Evolutionary conservation across 2,113 vertebrate genomes (phyloP).

Genomic region (Platycercus adscitus): DNA sequence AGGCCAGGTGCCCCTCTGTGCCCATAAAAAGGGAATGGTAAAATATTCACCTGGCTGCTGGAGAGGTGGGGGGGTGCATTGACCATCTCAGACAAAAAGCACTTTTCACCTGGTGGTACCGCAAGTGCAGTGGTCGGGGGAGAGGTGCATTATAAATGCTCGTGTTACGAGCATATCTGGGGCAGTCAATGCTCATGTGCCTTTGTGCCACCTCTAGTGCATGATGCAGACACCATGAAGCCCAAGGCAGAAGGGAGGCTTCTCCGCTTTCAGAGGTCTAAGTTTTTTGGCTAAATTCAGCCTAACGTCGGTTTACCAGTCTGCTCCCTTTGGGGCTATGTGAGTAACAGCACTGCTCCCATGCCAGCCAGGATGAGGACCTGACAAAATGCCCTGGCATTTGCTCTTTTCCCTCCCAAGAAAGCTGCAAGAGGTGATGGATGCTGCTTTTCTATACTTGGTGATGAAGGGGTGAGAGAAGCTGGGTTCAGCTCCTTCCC

Average conservation of each 20-base stretch:
- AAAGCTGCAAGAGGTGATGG: not conserved
- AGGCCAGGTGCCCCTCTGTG: not conserved
- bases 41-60: not conserved
- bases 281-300: not conserved
- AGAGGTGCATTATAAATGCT: not conserved
- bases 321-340: not conserved
- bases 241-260: not conserved
- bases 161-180: too few relatives aligned
- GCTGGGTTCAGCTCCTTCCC: not conserved
- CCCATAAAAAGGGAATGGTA: accelerated
- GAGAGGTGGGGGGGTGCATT: not conserved
- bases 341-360: not conserved
- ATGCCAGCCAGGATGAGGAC: not conserved
- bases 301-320: not conserved
- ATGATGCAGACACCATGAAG: not conserved
- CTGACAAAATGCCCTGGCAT: not conserved
- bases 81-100: not conserved
- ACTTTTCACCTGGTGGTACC: not conserved
- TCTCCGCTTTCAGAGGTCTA: not conserved
- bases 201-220: not conserved
- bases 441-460: not conserved
- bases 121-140: accelerated
- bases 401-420: not conserved
- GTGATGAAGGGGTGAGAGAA: not conserved
- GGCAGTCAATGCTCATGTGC: not conserved